These are phyloP conservation scores for Australoheros facetus DNA, from an alignment of 2,797 vertebrate genomes.

Conservation along the genomic window DNA sequence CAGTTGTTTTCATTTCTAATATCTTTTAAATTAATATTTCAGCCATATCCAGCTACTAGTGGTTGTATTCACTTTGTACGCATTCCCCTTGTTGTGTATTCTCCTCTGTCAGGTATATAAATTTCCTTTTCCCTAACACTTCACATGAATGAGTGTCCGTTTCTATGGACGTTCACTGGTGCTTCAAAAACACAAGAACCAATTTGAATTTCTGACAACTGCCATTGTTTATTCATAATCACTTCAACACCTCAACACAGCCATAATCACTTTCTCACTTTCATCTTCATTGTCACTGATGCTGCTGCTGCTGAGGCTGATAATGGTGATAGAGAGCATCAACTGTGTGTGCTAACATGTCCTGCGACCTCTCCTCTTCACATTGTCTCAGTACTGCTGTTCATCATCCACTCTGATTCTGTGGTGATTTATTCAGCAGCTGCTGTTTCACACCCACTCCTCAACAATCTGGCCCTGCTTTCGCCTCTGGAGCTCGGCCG, in stretches of 20 bases:
- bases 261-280: not conserved
- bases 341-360: not conserved
- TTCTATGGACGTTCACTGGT: not conserved
- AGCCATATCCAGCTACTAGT: not conserved
- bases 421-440: constrained; percentile 65
- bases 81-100: not conserved
- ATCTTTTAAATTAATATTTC: not conserved
- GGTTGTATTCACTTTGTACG: not conserved
- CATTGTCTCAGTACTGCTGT: constrained; percentile 19
- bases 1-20: not conserved
- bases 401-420: constrained; percentile 32
- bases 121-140: not conserved
- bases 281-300: not conserved
- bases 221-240: constrained; percentile 18
- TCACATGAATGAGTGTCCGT: not conserved
- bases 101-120: no score
- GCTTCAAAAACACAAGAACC: not conserved
- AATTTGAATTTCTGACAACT: not conserved
- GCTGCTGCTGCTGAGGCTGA: not conserved
- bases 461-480: constrained; percentile 56
- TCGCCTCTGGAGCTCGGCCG: constrained; percentile 23
- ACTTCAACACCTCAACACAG: constrained; percentile 5
- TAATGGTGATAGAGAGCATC: not conserved
- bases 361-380: not conserved
- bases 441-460: constrained; percentile 66